Evolutionary conservation across 2,888 invertebrate species (phyloP).

Genomic region (Caenorhabditis macrosperma): DNA sequence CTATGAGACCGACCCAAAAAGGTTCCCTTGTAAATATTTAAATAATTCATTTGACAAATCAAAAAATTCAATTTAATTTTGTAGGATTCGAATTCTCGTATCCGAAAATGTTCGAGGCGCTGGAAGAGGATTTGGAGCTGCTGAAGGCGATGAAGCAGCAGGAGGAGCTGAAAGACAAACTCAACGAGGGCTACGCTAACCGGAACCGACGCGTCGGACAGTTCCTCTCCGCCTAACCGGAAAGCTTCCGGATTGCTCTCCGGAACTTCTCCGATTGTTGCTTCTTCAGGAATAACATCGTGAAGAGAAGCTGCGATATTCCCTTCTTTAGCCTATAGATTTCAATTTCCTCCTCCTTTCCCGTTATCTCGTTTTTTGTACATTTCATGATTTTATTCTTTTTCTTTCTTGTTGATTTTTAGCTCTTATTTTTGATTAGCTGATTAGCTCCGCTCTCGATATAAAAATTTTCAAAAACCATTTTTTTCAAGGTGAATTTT

Average conservation of each 20-base stretch:
- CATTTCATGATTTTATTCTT: not conserved
- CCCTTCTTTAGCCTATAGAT: no score
- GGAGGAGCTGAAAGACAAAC: slow-evolving; percentile 58
- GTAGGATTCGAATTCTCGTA: slow-evolving; percentile 62
- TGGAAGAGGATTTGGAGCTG: slow-evolving; percentile 62
- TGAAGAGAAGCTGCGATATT: no score
- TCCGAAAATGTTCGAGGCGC: slow-evolving; percentile 68
- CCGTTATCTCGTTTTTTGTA: not conserved
- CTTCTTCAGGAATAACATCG: no score
- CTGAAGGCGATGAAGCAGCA: slow-evolving; percentile 58
- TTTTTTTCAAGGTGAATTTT: slow-evolving; percentile 2
- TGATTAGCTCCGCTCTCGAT: not conserved
- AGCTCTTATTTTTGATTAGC: not conserved
- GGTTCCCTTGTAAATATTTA: no score
- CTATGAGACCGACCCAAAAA: no score
- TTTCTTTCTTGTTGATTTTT: not conserved
- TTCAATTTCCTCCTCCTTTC: not conserved
- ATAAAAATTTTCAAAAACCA: not conserved
- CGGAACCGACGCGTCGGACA: slow-evolving; percentile 68
- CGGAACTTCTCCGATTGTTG: not conserved
- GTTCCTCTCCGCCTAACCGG: slow-evolving; percentile 62
- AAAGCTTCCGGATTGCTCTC: not conserved
- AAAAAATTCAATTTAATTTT: no score
- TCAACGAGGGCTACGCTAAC: slow-evolving; percentile 69
- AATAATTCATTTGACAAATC: no score